These are phyloP conservation scores for Helogale parvula DNA, from an alignment of 2,113 vertebrate species.

Conservation along the genomic window DNA sequence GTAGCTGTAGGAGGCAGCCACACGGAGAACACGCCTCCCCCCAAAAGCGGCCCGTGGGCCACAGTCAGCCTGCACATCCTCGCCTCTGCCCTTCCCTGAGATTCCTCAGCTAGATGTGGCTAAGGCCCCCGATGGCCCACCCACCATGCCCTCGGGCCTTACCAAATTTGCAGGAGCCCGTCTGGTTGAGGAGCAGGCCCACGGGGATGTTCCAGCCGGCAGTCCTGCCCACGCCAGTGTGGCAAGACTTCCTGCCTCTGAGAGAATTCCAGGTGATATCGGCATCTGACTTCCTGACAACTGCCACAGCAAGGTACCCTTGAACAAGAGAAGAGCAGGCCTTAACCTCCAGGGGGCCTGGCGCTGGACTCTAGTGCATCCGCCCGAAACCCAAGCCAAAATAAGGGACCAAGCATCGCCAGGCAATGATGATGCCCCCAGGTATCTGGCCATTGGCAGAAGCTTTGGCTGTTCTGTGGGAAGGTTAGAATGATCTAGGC, in stretches of 20 bases:
- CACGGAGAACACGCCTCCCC: too few relatives aligned
- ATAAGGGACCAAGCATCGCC: not conserved
- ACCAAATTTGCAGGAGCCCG: constrained; percentile 87
- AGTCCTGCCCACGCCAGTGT: constrained; percentile 89
- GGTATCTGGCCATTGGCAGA: not conserved
- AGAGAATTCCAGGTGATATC: constrained; percentile 88
- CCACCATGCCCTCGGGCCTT: constrained; percentile 46
- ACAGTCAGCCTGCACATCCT: not conserved
- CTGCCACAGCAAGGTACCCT: constrained; percentile 91
- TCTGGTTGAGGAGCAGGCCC: constrained; percentile 84
- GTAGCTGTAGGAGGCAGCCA: not conserved
- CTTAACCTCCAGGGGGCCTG: not conserved
- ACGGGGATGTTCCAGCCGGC: constrained; percentile 95
- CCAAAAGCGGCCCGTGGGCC: not conserved
- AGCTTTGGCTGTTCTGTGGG: not conserved
- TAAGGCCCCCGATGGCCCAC: too few relatives aligned
- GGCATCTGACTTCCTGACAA: constrained; percentile 83
- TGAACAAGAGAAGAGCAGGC: not conserved
- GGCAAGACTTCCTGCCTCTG: constrained; percentile 90
- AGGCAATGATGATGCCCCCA: accelerated
- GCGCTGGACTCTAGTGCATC: accelerated
- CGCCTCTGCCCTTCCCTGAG: not conserved
- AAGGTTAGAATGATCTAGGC: accelerated
- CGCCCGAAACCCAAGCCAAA: not conserved
- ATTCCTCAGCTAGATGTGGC: not conserved